phyloP scores from a whole-genome alignment of 2,113 vertebrate genomes.

The Stegostoma tigrinum region DNA sequence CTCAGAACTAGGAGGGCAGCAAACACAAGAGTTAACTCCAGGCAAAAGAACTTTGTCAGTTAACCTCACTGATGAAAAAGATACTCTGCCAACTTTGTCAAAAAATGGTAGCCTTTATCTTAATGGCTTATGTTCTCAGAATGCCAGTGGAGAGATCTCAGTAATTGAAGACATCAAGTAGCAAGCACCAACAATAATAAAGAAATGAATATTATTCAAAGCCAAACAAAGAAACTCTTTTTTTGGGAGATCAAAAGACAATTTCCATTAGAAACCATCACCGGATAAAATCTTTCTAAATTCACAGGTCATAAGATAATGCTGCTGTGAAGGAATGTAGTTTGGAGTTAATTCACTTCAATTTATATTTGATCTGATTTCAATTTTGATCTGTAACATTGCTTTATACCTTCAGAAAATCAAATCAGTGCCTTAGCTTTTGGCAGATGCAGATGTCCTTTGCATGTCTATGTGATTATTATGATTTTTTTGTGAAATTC shows the following conservation, averaged over 20 bases:
- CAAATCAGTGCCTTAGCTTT: slow-evolving; percentile 72
- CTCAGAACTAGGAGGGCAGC: slow-evolving; percentile 76
- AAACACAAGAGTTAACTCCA: slow-evolving; percentile 82
- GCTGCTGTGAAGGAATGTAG: slow-evolving; percentile 32
- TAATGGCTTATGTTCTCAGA: slow-evolving; percentile 89
- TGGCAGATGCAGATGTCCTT: slow-evolving; percentile 42
- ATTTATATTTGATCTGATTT: slow-evolving; percentile 24
- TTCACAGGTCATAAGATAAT: slow-evolving; percentile 10
- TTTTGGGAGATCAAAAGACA: slow-evolving; percentile 14
- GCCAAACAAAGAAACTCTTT: slow-evolving; percentile 9
- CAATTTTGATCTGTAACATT: slow-evolving; percentile 53
- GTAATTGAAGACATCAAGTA: slow-evolving; percentile 79
- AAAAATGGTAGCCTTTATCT: slow-evolving; percentile 88
- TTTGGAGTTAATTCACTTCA: slow-evolving; percentile 23
- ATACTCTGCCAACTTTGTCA: slow-evolving; percentile 64
- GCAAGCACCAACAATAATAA: background rate
- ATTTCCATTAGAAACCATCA: background rate
- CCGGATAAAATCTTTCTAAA: slow-evolving; percentile 16
- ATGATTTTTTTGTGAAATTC: slow-evolving; percentile 48
- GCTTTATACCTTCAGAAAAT: slow-evolving; percentile 77
- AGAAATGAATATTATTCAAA: background rate
- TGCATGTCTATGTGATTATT: slow-evolving; percentile 45
- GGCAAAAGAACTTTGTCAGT: slow-evolving; percentile 86
- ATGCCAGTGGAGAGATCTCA: slow-evolving; percentile 74
- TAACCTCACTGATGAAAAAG: slow-evolving; percentile 70